Percentiles rank a stretch among this genome's conserved stretches.
phyloP scores from a whole-genome alignment of 2,797 vertebrate genomes.

The Pseudocheirus occidentalis region DNA sequence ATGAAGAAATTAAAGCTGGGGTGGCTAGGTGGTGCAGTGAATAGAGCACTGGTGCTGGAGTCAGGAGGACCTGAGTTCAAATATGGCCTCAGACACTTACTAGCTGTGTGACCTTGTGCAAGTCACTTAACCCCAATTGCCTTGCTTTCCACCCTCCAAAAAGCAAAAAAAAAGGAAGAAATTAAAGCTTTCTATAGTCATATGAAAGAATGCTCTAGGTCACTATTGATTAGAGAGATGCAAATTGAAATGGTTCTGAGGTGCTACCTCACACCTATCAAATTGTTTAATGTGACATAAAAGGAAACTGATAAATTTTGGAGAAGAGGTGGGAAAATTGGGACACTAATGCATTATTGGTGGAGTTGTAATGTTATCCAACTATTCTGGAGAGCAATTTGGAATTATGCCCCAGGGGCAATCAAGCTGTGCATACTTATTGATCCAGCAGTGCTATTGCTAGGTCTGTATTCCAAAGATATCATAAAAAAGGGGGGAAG shows the following conservation, averaged over 20 bases:
- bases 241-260: background rate
- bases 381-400: background rate
- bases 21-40: no score
- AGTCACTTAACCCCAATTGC: no score
- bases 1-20: background rate
- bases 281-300: background rate
- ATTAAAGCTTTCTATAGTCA: background rate
- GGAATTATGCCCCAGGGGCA: background rate
- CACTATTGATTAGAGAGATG: background rate
- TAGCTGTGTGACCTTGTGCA: no score
- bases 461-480: background rate
- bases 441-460: background rate
- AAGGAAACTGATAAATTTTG: background rate
- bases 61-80: no score
- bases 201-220: background rate
- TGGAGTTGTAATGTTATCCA: background rate
- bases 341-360: background rate
- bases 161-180: background rate
- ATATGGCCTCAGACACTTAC: no score
- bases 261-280: background rate
- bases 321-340: background rate
- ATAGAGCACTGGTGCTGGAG: no score
- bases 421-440: background rate
- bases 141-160: no score
- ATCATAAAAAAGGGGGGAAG: background rate